Percentiles rank a stretch among this genome's conserved stretches.
Evolutionary conservation across 2,113 vertebrate species (phyloP).

Genomic region (Osmerus eperlanus): DNA sequence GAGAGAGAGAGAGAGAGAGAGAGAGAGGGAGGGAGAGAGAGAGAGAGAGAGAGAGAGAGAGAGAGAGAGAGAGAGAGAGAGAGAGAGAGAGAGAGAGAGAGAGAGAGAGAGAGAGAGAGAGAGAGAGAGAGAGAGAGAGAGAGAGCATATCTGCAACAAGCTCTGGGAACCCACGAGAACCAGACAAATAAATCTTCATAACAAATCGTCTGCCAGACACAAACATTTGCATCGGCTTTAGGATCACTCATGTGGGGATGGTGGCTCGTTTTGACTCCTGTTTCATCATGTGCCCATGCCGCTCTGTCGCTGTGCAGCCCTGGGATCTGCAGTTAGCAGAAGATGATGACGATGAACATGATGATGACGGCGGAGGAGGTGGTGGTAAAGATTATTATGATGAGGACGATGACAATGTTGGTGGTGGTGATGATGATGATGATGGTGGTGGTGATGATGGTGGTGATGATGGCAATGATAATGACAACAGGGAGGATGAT

Average conservation of each 20-base stretch:
- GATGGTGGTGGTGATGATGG: background rate
- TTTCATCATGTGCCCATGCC: background rate
- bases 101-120: too few relatives aligned
- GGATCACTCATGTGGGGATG: background rate
- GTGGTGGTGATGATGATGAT: background rate
- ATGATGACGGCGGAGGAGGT: background rate
- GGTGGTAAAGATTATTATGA: background rate
- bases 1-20: too few relatives aligned
- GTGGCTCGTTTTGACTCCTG: background rate
- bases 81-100: too few relatives aligned
- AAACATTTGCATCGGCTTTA: constrained; percentile 12
- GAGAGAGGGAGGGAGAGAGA: too few relatives aligned
- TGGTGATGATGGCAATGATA: background rate
- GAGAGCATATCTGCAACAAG: constrained; percentile 8
- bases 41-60: too few relatives aligned
- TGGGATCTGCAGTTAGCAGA: background rate
- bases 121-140: too few relatives aligned
- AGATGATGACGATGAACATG: background rate
- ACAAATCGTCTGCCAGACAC: background rate
- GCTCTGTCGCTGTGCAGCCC: too few relatives aligned
- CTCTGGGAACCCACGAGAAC: background rate
- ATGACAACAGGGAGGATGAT: too few relatives aligned
- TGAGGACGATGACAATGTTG: background rate
- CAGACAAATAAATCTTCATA: constrained; percentile 19
- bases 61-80: too few relatives aligned